These are phyloP conservation scores for Lipophrys pholis DNA, from an alignment of 2,113 vertebrate species.

Conservation along the genomic window DNA sequence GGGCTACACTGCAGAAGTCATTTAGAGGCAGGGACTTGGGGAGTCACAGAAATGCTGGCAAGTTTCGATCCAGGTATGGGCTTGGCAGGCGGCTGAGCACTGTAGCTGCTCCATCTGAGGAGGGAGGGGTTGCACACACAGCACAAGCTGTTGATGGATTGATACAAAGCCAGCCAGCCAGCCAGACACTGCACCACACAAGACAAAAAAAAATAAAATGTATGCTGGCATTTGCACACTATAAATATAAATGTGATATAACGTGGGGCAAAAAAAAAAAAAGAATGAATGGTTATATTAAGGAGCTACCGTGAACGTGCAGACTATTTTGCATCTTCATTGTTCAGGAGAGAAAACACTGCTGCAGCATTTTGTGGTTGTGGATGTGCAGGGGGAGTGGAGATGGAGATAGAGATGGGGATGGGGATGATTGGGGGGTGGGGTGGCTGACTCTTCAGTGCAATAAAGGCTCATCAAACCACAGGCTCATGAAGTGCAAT, in stretches of 20 bases:
- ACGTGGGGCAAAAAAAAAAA: constrained; percentile 1
- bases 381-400: constrained; percentile 34
- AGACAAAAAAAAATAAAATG: constrained; percentile 27
- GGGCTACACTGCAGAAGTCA: constrained; percentile 18
- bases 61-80: constrained; percentile 60
- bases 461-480: constrained; percentile 54
- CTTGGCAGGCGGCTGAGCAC: constrained; percentile 52
- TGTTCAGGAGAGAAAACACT: constrained; percentile 30
- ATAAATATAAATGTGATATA: constrained; percentile 15
- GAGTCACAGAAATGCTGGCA: constrained; percentile 41
- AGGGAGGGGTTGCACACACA: constrained; percentile 70
- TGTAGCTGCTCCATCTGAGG: constrained; percentile 54
- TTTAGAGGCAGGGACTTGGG: constrained; percentile 38
- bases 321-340: constrained; percentile 8
- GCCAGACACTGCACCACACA: constrained; percentile 49
- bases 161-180: constrained; percentile 73
- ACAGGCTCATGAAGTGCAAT: constrained; percentile 47
- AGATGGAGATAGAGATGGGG: too few relatives aligned
- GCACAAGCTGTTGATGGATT: constrained; percentile 79
- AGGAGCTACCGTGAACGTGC: background rate
- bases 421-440: too few relatives aligned
- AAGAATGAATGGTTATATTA: background rate
- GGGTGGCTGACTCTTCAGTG: constrained; percentile 42
- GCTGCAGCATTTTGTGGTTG: constrained; percentile 48
- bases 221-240: constrained; percentile 1